Conservation (phyloP, 2,113 vertebrate genomes). For the Hoplias malabaricus region DNA sequence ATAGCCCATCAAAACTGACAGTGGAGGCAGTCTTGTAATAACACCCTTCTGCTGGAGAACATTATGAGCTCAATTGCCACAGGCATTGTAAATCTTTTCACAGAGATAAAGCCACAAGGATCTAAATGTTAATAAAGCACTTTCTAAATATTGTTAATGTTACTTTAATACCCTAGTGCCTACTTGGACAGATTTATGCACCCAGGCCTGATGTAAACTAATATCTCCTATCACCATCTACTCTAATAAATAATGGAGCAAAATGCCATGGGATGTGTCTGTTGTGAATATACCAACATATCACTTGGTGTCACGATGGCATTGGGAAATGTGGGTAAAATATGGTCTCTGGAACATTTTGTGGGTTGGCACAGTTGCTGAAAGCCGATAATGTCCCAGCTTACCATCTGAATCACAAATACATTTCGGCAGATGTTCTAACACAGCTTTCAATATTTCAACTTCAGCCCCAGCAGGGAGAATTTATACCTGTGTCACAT, state of each 20-base stretch:
- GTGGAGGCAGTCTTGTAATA: background rate
- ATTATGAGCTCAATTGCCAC: conserved; percentile 4
- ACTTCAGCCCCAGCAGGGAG: background rate
- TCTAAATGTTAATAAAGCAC: conserved; percentile 22
- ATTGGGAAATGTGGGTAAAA: conserved; percentile 12
- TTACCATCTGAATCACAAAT: background rate
- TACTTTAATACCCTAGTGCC: background rate
- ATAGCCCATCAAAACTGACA: background rate
- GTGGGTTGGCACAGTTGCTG: background rate
- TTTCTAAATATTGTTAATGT: conserved; percentile 12
- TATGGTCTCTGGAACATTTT: background rate
- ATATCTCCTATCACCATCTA: conserved; percentile 20
- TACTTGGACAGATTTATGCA: conserved; percentile 26
- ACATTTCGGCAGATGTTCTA: background rate
- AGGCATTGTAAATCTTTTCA: background rate
- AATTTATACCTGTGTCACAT: too few relatives aligned
- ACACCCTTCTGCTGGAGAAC: conserved; percentile 7
- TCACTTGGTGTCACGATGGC: background rate
- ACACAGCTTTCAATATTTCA: background rate
- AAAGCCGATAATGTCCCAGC: background rate
- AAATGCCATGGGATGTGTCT: conserved; percentile 13
- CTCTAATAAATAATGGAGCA: conserved; percentile 18
- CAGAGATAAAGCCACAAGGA: background rate
- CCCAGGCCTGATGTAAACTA: conserved; percentile 13
- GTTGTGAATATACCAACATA: background rate